Evolutionary conservation across 2,797 vertebrate genomes (phyloP), one percentile per base, ranked within the genome.

Genomic region (Intellagama lesueurii): DNA sequence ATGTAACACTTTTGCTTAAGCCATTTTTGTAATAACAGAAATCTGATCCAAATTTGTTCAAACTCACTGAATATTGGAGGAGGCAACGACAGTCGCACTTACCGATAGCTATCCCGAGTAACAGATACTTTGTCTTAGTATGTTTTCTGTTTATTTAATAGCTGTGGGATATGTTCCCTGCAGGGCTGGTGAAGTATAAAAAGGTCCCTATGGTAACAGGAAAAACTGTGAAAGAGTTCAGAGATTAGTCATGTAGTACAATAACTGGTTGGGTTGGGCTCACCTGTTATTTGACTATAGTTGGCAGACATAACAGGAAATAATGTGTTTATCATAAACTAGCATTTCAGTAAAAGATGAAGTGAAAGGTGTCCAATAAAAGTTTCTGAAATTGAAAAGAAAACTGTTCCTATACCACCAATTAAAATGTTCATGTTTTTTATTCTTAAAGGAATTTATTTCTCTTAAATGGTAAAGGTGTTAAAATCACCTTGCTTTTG

Each of bases 121-220:
- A 85, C 35, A 84, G 91, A 90, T 73, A 40, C 1, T 0, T 4
- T 16, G 19, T 47, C 47, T 35, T n/a, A 35, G 16, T 22, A 3
- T 12, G 56, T 83, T 87, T 56, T 75, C 22, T 83, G 49, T 87
- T 85, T 64, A 32, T 89, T 81, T 64, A 60, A 87, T 88, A 86
- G n/a, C 64, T 89, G 82, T 87, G 85, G 73, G 32, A 40, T 79
- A 76, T 60, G 40, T 72, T 83, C 75, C n/a, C 8, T 52, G 77
- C 86, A 90, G 90, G 88, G 86, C 88, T 88, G 88, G 88, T 0
- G 8, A 86, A 77, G 83, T 69, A 49, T 26, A 8, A 70, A 81
- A 81, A 64, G 80, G 76, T 90, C 81, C 82, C 94, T 77, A 14
- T 90, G 90, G 93, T 56, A 94, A 94, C 88, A 26, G 16, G 56